phyloP scores from a whole-genome alignment of 2,888 invertebrate genomes.

The Eutolmus rufibarbis region DNA sequence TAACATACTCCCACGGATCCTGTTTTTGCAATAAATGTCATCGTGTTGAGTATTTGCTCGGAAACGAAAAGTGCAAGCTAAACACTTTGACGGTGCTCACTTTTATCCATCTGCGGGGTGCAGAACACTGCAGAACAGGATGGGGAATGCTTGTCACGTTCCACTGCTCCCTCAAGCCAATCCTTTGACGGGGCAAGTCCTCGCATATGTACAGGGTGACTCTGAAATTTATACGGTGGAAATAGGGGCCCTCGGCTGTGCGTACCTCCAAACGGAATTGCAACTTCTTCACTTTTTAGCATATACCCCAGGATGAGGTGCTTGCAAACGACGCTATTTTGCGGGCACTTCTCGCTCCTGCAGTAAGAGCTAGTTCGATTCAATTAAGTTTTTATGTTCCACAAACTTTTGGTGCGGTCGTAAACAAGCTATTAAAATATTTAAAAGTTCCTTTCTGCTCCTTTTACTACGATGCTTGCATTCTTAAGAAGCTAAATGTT shows the following conservation, averaged over 20 bases:
- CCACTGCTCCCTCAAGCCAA: background rate
- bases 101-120: background rate
- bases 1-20: slow-evolving; percentile 20
- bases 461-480: background rate
- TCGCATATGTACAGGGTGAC: background rate
- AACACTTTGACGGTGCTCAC: background rate
- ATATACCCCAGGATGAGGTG: background rate
- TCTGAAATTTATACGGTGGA: background rate
- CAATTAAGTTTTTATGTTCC: background rate
- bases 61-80: slow-evolving; percentile 30
- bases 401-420: background rate
- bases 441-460: background rate
- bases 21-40: slow-evolving; percentile 31
- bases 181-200: background rate
- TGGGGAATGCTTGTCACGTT: slow-evolving; percentile 4
- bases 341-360: background rate
- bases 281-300: slow-evolving; percentile 8
- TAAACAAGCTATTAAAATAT: slow-evolving; percentile 1
- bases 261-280: background rate
- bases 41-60: slow-evolving; percentile 18
- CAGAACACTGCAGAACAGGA: background rate
- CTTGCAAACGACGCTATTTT: background rate
- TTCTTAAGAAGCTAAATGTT: background rate
- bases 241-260: background rate
- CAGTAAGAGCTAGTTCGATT: background rate